phyloP scores from a whole-genome alignment of 2,888 invertebrate species.

The Euplagia quadripunctaria region DNA sequence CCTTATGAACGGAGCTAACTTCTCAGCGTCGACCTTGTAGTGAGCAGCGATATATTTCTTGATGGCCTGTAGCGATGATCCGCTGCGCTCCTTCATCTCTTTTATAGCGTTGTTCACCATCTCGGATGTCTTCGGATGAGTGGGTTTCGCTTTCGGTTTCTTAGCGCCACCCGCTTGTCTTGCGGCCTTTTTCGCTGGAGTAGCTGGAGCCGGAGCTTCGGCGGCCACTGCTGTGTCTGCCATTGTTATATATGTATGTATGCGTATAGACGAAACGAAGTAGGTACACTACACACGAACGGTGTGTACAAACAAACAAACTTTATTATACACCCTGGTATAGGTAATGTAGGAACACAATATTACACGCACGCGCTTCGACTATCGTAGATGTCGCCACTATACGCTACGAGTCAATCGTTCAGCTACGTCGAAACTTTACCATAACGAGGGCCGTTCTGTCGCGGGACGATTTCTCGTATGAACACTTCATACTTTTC shows the following conservation, averaged over 20 bases:
- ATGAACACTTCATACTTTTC: slow-evolving; percentile 33
- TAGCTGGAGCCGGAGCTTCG: slow-evolving; percentile 61
- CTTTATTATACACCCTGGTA: no score
- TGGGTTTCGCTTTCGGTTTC: slow-evolving; percentile 63
- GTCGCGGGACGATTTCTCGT: slow-evolving; percentile 32
- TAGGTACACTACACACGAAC: no score
- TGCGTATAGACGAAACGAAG: no score
- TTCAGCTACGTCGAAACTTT: slow-evolving; percentile 3
- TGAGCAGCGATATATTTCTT: slow-evolving; percentile 89
- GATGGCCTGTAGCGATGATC: slow-evolving; percentile 87
- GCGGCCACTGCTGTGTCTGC: slow-evolving; percentile 63
- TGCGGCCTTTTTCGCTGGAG: slow-evolving; percentile 61
- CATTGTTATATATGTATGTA: slow-evolving; percentile 35
- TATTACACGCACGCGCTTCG: not conserved
- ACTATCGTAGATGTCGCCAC: slow-evolving; percentile 15
- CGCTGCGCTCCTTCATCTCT: slow-evolving; percentile 85
- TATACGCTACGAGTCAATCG: not conserved
- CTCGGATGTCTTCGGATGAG: slow-evolving; percentile 61
- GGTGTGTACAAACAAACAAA: no score
- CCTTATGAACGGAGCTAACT: slow-evolving; percentile 87
- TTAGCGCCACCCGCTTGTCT: slow-evolving; percentile 52
- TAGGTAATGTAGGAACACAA: no score
- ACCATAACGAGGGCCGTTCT: slow-evolving; percentile 26
- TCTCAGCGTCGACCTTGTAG: slow-evolving; percentile 88
- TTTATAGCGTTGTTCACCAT: slow-evolving; percentile 88